These are phyloP conservation scores for Lepus americanus DNA, from an alignment of 2,113 vertebrate genomes.

Conservation along the genomic window DNA sequence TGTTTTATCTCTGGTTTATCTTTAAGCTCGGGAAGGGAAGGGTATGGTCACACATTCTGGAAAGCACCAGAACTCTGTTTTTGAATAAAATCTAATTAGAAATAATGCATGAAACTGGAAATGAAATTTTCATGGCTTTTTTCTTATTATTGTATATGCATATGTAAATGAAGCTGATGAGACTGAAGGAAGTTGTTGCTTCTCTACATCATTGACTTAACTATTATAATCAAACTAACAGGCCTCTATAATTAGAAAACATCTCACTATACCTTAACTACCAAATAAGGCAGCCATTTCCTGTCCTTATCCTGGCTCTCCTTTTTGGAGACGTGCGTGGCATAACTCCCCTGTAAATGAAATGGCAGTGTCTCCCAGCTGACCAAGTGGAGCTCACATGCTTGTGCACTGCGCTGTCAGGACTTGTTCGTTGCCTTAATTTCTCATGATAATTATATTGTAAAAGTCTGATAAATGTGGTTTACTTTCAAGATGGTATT, in stretches of 20 bases:
- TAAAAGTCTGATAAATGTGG: conserved; percentile 37
- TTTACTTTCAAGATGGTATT: conserved; percentile 23
- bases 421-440: conserved; percentile 33
- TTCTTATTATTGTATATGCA: conserved; percentile 34
- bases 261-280: neutral
- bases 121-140: neutral
- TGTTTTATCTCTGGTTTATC: neutral
- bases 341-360: neutral
- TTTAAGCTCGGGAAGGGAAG: neutral
- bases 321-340: conserved; percentile 35
- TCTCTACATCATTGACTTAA: conserved; percentile 60
- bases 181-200: conserved; percentile 55
- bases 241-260: conserved; percentile 60
- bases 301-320: conserved; percentile 55
- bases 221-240: conserved; percentile 59
- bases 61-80: neutral
- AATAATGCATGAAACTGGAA: neutral
- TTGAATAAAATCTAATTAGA: neutral
- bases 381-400: neutral
- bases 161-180: conserved; percentile 61
- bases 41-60: neutral
- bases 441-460: neutral
- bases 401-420: neutral
- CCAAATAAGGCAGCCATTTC: conserved; percentile 49
- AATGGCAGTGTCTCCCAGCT: neutral